Evolutionary conservation across 2,888 invertebrate genomes (phyloP), one percentile per base, ranked within the genome.

Genomic region (Tetanocera ferruginea): DNA sequence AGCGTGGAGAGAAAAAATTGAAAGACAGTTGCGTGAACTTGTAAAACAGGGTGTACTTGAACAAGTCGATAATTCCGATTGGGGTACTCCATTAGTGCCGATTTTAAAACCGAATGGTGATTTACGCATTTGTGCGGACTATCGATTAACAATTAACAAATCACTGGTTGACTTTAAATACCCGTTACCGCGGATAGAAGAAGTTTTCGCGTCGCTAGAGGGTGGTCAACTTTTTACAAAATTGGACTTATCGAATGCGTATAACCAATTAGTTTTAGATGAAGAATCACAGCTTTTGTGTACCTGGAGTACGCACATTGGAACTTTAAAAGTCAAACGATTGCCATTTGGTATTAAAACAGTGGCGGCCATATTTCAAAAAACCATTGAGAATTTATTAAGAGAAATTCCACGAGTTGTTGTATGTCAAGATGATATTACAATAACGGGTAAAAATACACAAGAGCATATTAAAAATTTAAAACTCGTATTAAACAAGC

Each of bases 201-300:
- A 67, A 8, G 8, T 76, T 5, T 76, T 67, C 28, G 49, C 60
- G 3, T 60, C 60, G 11, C 23, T 60, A 23, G 19, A 60, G 9
- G 60, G 19, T 11, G 60, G n/a, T n/a, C n/a, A 23, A 3, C 57
- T 52, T 67, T 51, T 67, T 79, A 70, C 8, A 76, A 76, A 19
- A 72, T n/a, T 23, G 51, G 60, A 60, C 74, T 86, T 60, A 23
- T n/a, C 60, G 11, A 60, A 60, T 2, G 85, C 86, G 0, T 80
- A 87, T n/a, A 71, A 76, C 14, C 85, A 83, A 25, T 79, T 28
- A 86, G 84, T 19, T 83, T 37, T 81, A 82, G 64, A 64, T n/a
- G n/a, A n/a, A n/a, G n/a, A n/a, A n/a, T n/a, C n/a, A n/a, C n/a
- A n/a, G n/a, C n/a, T n/a, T n/a, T n/a, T n/a, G n/a, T n/a, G n/a